Evolutionary conservation across 2,888 invertebrate genomes (phyloP), one percentile per base, ranked within the genome.

Genomic region (Oscheius sp.): DNA sequence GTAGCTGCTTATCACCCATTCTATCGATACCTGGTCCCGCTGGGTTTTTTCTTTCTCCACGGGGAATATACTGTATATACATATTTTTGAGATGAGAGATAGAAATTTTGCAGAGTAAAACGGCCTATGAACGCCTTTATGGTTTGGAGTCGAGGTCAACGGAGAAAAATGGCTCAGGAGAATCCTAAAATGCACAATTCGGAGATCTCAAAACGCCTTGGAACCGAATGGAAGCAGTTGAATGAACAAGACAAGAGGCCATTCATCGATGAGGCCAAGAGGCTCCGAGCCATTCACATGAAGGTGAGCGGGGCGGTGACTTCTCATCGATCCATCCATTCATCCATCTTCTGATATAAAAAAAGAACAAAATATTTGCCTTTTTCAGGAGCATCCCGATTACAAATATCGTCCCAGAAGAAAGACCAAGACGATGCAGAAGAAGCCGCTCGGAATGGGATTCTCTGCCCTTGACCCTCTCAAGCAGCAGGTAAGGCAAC

Each of bases 241-340:
- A 93, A 93, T 76, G 97, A 97, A 87, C 90, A 92, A 2, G 96
- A 97, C 87, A 98, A 98, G 88, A 90, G 96, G 81, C 97, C 97
- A 58, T 98, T 97, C 89, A 97, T 97, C 87, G 97, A 98, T 88
- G 97, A 98, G 87, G 97, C 97, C 71, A 97, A 97, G 89, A 90
- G 97, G 83, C 90, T 98, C 83, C 90, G 97, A 33, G 96, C 96
- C 5, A 94, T 97, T 65, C 98, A 98, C 90, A 97, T 98, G 97
- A 97, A 97, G 89, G 96, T 78, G 52, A 42, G 61, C 37, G 5
- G 3, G 3, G 17, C 25, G 17, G 12, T 4, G 4, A 27, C 52
- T 3, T 42, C 42, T n/a, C 10, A 52, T 52, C 48, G 48, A 52
- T 52, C n/a, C 27, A 42, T 48, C 20, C 46, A 20, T 20, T 48